Conservation (phyloP, 2,797 vertebrate genomes). For the Echiichthys vipera region DNA sequence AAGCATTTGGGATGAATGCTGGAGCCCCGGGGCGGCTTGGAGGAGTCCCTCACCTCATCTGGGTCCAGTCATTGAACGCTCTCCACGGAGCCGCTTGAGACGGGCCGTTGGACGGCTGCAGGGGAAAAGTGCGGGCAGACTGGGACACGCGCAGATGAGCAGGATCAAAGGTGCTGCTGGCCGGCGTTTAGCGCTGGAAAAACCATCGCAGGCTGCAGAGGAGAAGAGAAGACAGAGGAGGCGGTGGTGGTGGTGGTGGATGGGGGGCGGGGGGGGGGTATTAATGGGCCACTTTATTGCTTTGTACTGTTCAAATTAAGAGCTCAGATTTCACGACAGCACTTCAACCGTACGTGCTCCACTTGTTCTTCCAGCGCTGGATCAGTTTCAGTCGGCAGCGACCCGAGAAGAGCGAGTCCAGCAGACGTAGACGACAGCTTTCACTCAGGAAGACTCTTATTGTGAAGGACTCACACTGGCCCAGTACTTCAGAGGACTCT, state of each 20-base stretch:
- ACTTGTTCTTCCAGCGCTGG: constrained; percentile 22
- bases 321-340: constrained; percentile 72
- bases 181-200: constrained; percentile 73
- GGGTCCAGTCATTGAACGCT: constrained; percentile 50
- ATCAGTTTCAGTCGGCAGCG: constrained; percentile 21
- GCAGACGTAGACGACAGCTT: constrained; percentile 6
- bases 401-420: constrained; percentile 14
- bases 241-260: constrained; percentile 5
- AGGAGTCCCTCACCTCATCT: constrained; percentile 69
- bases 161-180: constrained; percentile 76
- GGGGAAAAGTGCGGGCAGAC: constrained; percentile 74
- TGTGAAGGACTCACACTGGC: too few relatives aligned
- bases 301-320: constrained; percentile 66
- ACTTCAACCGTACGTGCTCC: constrained; percentile 31
- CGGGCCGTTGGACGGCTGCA: constrained; percentile 60
- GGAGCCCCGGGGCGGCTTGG: constrained; percentile 46
- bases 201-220: constrained; percentile 70
- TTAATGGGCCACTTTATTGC: constrained; percentile 72
- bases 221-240: constrained; percentile 46
- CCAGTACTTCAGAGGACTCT: too few relatives aligned
- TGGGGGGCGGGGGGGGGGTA: constrained; percentile 43
- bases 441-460: not conserved
- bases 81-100: constrained; percentile 61
- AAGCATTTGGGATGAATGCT: constrained; percentile 57
- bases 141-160: constrained; percentile 76